Evolutionary conservation across 2,797 vertebrate genomes (phyloP), one percentile per base, ranked within the genome.

Genomic region (Acestrorhynchus altus): DNA sequence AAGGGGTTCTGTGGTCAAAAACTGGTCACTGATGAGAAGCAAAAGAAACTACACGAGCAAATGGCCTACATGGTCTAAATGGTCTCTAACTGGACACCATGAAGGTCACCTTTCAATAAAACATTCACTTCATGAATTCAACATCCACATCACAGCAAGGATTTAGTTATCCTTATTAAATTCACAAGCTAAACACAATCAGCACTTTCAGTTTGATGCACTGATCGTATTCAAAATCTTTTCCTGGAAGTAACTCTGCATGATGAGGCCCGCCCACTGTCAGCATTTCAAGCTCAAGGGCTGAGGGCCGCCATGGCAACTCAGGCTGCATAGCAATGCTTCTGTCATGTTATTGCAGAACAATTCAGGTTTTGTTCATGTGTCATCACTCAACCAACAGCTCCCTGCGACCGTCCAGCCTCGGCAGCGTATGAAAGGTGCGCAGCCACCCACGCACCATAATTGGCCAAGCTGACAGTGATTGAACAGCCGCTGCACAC

Each of bases 381-480:
- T 73, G 42, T 54, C 42, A 79, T 47, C 35, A 40, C 63, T 79
- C 77, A 18, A 46, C 47, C 47, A 20, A 18, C 46, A 28, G 47
- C 47, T 51, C 66, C 47, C 26, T 5, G 46, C 8, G 26, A 35
- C 47, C 47, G 16, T n/a, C 18, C 9, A 4, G 28, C 31, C 26
- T 16, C 66, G 18, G 18, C 28, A n/a, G 47, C 18, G 28, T 61
- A 69, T 68, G 35, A 74, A 64, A 46, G 54, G 64, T 70, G 26
- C 57, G 52, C 13, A 56, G 46, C 69, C 72, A 66, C 60, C 40
- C 60, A 35, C 44, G 49, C 76, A 51, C 40, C 12, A 13, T 74
- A 70, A 78, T 60, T 66, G 71, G 51, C 60, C 1, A 5, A 70
- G 51, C 22, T 71, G 59, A 80, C 65, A 65, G 46, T 64, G 60